Evolutionary conservation across 2,113 vertebrate genomes (phyloP).

Genomic region (Clarias magur): DNA sequence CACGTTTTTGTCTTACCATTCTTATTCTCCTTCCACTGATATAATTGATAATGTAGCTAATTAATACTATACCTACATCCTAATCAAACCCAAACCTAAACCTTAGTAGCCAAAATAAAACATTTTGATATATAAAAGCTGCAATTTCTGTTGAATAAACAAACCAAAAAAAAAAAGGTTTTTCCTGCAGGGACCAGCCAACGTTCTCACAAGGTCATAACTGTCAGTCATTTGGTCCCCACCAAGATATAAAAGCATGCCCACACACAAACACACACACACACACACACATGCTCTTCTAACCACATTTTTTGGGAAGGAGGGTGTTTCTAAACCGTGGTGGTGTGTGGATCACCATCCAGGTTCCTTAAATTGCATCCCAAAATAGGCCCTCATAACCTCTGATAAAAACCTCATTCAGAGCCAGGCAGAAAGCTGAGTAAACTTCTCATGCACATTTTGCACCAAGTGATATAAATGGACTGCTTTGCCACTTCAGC

Average conservation of each 20-base stretch:
- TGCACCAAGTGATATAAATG: constrained; percentile 36
- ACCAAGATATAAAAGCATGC: not conserved
- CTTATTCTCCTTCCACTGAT: not conserved
- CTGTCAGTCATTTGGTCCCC: not conserved
- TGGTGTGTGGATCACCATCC: constrained; percentile 57
- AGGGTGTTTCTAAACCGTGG: constrained; percentile 56
- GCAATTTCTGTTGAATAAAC: not conserved
- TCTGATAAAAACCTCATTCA: constrained; percentile 43
- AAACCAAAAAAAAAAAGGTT: not conserved
- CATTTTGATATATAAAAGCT: not conserved
- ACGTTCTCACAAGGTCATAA: not conserved
- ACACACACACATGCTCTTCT: constrained; percentile 51
- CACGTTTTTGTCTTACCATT: constrained; percentile 21
- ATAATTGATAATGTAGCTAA: not conserved
- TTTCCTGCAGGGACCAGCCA: not conserved
- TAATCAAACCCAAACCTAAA: not conserved
- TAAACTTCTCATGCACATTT: constrained; percentile 22
- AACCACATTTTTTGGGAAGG: constrained; percentile 65
- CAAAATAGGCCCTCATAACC: constrained; percentile 50
- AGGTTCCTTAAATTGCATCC: constrained; percentile 50
- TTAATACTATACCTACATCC: not conserved
- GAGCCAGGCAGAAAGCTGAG: constrained; percentile 26
- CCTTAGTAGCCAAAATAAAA: not conserved
- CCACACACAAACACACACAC: not conserved
- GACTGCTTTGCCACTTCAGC: constrained; percentile 37